Evolutionary conservation across 2,888 invertebrate species (phyloP), one percentile per base, ranked within the genome.

Genomic region (Chloroclystis v-ata): DNA sequence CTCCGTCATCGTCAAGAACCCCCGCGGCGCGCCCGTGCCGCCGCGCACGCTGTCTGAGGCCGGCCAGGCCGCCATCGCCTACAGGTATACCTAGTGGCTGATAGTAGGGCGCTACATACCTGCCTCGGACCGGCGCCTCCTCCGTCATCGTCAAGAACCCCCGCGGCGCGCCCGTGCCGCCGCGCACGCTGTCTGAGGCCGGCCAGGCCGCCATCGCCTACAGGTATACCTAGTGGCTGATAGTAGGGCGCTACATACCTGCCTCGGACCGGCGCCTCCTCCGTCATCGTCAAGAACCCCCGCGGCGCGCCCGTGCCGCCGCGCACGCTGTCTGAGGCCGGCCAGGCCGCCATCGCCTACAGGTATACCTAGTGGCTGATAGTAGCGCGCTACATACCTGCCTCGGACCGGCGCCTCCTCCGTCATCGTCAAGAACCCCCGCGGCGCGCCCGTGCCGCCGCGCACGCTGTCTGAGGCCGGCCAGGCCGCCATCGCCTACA

Each of bases 21-120:
- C 69, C 0, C 38, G 50, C 10, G 62, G 61, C 0, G 68, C 47
- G 0, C 57, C 63, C 8, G 67, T 98, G 13, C 97, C 99, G n/a
- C 99, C 99, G 0, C 94, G 96, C 79, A 98, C 98, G 0, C 87
- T 99, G 30, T 93, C 95, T 53, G 99, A 99, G 87, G 99, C 99
- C 8, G 99, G 97, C 0, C 94, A 94, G 6, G 97, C 99, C 92
- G 98, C 99, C 1, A 94, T 98, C 28, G 96, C 95, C 41, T 97
- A 97, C 85, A 93, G 93, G 93, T 81, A 28, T 20, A 37, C 9
- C 9, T 32, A 7, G 20, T 4, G 3, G 82, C 69, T 99, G 43
- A 91, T 99, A 43, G 99, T 99, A n/a, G 99, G 99, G 83, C 91
- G 96, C 40, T 95, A 97, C 83, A 89, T 97, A 89, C 91, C 92